These are phyloP conservation scores for Arbacia lixula DNA, from an alignment of 53 echinoderm and acorn worm genomes.

Conservation along the genomic window DNA sequence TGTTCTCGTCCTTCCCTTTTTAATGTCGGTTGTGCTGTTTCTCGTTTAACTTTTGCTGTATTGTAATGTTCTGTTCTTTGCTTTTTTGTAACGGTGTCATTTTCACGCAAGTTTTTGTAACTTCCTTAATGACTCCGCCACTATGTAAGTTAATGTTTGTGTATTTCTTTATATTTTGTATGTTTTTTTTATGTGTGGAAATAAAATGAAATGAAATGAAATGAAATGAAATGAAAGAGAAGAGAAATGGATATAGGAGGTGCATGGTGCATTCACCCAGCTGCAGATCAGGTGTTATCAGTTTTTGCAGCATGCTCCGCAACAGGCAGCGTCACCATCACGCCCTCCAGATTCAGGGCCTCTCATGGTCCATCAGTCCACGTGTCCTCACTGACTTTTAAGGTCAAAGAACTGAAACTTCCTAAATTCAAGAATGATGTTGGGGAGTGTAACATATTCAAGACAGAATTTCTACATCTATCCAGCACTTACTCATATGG, in stretches of 20 bases:
- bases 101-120: too few species aligned
- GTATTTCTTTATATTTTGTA: too few species aligned
- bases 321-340: not conserved
- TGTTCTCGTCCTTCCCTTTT: too few species aligned
- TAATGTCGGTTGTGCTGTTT: too few species aligned
- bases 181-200: too few species aligned
- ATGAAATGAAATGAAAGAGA: constrained; percentile 13
- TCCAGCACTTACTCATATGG: not conserved
- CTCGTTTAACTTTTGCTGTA: too few species aligned
- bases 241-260: constrained; percentile 31
- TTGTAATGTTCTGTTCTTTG: too few species aligned
- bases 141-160: too few species aligned
- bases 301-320: not conserved
- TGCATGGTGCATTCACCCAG: not conserved
- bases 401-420: constrained; percentile 22
- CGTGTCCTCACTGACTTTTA: not conserved
- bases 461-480: constrained; percentile 4
- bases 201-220: not conserved
- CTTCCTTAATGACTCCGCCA: too few species aligned
- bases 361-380: not conserved
- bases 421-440: constrained; percentile 28
- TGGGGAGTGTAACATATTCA: constrained; percentile 23
- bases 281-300: not conserved
- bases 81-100: too few species aligned
- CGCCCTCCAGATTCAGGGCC: not conserved